Evolutionary conservation across 2,888 invertebrate genomes (phyloP), one percentile per base, ranked within the genome.

Genomic region (Microplitis deprimator): DNA sequence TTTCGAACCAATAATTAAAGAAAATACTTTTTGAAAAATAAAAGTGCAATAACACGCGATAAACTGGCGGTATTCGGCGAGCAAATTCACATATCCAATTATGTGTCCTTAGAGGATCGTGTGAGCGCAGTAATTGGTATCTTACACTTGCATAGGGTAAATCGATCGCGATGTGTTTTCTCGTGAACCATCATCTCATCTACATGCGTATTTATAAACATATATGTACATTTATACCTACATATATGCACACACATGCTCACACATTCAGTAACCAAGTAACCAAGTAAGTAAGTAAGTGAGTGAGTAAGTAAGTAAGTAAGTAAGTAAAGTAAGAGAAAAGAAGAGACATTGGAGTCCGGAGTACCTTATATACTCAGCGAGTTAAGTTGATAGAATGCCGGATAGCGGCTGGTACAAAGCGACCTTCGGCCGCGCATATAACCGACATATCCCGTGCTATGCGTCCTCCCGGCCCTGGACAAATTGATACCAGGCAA

Each of bases 401-500:
- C 82, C 80, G 87, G 88, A 88, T 88, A 88, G 88, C 88, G 88
- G 88, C 88, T 82, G 2, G 84, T 82, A 87, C 87, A 88, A 88
- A 88, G 87, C 87, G 85, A 85, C 85, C 87, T 87, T 87, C 87
- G 84, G 81, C 82, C 76, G 79, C 71, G 76, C 77, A 75, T 72
- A 79, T 73, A 72, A 75, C 76, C 78, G 69, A 70, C 78, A 68
- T 73, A 68, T 68, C 71, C 73, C 50, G 68, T 62, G 61, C 77
- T 79, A 65, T 72, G 75, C 72, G 76, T 75, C 78, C 76, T 60
- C 76, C 83, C 82, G 81, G 82, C 81, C 84, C 10, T 65, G 84
- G 87, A 88, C 88, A 88, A 88, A 88, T 88, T 88, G 88, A 87
- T 87, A 88, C 86, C 87, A 86, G 86, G 83, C 86, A 87, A 86